phyloP scores from a whole-genome alignment of 2,113 vertebrate genomes.

The Nothoprocta perdicaria region DNA sequence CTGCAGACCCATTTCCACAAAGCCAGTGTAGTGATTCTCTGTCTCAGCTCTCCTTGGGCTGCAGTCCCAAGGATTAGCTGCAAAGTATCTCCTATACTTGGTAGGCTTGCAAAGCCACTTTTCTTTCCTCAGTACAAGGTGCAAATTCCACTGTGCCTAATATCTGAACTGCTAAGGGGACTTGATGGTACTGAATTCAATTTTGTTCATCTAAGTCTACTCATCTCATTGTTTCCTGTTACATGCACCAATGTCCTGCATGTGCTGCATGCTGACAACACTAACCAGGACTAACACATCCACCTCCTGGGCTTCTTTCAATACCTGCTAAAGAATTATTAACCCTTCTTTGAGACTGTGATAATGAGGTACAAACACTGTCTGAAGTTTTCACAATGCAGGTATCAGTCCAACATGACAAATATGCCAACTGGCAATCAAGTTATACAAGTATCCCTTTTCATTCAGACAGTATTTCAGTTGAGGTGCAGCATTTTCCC shows the following conservation, averaged over 20 bases:
- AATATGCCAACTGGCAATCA: not conserved
- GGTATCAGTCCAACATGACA: not conserved
- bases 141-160: not conserved
- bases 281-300: not conserved
- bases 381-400: not conserved
- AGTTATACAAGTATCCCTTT: not conserved
- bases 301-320: not conserved
- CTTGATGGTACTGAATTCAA: not conserved
- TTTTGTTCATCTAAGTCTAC: not conserved
- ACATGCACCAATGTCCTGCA: not conserved
- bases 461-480: not conserved
- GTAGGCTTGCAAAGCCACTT: not conserved
- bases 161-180: not conserved
- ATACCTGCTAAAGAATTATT: not conserved
- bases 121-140: not conserved
- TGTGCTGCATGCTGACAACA: not conserved
- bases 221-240: not conserved
- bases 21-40: not conserved
- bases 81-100: not conserved
- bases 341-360: not conserved
- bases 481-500: not conserved
- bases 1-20: not conserved
- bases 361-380: not conserved
- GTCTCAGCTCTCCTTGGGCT: not conserved
- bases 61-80: not conserved